Evolutionary conservation across 2,888 invertebrate species (phyloP), one percentile per base, ranked within the genome.

Genomic region (Zaprionus obscuricornis): DNA sequence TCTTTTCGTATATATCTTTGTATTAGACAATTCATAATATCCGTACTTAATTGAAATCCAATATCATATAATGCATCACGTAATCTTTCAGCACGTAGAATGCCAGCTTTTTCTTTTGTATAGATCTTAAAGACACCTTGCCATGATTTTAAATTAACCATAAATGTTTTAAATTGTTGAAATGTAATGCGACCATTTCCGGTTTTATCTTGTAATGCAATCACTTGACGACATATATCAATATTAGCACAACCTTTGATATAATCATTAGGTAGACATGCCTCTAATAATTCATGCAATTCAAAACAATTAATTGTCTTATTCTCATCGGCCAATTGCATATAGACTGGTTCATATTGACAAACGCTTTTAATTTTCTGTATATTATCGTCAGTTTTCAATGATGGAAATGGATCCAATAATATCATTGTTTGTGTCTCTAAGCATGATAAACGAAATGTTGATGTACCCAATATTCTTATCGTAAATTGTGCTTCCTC

Each of bases 211-310:
- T 97, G 93, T 4, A 97, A 94, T 1, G 97, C 92, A 13, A 97
- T 95, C 5, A 97, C 96, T 90, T 97, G 97, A 57, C 97, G 92
- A 86, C 97, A 97, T 1, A 97, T 97, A 89, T 97, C 97, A 77
- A 97, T 94, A 10, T 96, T 96, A 1, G 97, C 97, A 89, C 97
- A 97, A 78, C 97, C 97, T 87, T 97, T 97, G 71, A 97, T 97
- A 82, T 97, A 97, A 91, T 97, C 97, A 88, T 97, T 97, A 0
- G 97, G 97, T 54, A 97, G 91, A 89, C 97, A 97, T 1, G 96
- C 96, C 84, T 97, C 97, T 18, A 97, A 90, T 11, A 97, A 90
- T 88, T 97, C 97, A 89, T 97, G 97, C 3, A 97, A 91, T 88
- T 97, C 97, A 87, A 97, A 97, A 2, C 96, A 95, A 84, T 97